These are phyloP conservation scores for Drosophila anomelani DNA, from an alignment of 2,888 invertebrate species.

Conservation along the genomic window DNA sequence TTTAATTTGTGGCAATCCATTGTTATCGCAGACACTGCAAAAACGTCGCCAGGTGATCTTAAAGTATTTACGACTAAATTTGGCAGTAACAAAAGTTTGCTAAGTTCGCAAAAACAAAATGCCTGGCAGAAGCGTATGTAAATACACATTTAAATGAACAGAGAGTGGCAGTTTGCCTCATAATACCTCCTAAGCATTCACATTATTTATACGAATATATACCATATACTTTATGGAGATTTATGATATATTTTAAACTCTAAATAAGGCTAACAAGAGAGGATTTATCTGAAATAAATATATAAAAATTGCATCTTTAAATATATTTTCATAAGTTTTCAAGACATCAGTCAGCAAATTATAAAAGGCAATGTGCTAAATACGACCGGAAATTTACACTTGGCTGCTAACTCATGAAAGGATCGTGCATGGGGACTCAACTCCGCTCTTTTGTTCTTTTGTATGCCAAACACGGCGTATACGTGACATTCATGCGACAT, in stretches of 20 bases:
- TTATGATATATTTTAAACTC: neutral
- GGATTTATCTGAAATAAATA: neutral
- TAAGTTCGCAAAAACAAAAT: slow-evolving; percentile 15
- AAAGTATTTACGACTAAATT: slow-evolving; percentile 33
- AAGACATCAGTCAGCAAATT: neutral
- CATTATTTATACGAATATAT: neutral
- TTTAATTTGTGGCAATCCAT: slow-evolving; percentile 19
- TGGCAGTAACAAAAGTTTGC: slow-evolving; percentile 21
- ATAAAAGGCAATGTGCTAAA: slow-evolving; percentile 45
- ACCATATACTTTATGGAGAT: neutral
- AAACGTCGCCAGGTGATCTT: slow-evolving; percentile 38
- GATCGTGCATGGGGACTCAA: slow-evolving; percentile 34
- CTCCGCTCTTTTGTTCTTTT: neutral
- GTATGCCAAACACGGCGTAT: slow-evolving; percentile 50
- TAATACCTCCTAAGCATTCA: neutral
- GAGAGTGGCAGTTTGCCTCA: slow-evolving; percentile 7
- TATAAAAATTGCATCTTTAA: neutral
- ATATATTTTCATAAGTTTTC: slow-evolving; percentile 8
- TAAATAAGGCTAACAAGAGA: neutral
- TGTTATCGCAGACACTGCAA: slow-evolving; percentile 28
- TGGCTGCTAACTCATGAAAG: slow-evolving; percentile 45
- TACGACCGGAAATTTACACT: slow-evolving; percentile 51
- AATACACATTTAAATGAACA: slow-evolving; percentile 19
- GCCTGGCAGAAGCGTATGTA: slow-evolving; percentile 5
- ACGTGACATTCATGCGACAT: slow-evolving; percentile 49